phyloP scores from a whole-genome alignment of 1,140 invertebrate genomes.

The Chrysoperla carnea region DNA sequence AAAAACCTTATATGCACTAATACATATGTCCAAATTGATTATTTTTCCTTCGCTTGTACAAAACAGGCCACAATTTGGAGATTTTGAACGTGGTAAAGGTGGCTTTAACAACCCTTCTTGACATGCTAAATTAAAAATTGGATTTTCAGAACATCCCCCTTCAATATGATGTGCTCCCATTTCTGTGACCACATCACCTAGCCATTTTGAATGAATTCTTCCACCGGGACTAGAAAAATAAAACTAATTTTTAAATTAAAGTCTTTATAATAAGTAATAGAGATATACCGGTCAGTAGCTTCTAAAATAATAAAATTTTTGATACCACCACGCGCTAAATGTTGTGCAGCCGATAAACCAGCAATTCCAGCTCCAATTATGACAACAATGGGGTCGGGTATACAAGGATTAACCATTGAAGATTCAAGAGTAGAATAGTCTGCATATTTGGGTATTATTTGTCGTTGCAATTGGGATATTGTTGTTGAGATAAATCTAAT shows the following conservation, averaged over 20 bases:
- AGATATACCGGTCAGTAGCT: slow-evolving; percentile 48
- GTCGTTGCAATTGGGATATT: too few relatives aligned
- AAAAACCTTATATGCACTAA: slow-evolving; percentile 42
- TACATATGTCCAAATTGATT: slow-evolving; percentile 36
- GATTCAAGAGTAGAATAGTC: slow-evolving; percentile 14
- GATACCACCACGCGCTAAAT: slow-evolving; percentile 46
- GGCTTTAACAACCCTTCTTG: slow-evolving; percentile 39
- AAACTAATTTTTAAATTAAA: not conserved
- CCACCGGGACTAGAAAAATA: slow-evolving; percentile 36
- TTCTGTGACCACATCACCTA: slow-evolving; percentile 52
- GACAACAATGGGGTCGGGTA: slow-evolving; percentile 43
- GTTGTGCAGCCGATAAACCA: slow-evolving; percentile 52
- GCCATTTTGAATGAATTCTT: slow-evolving; percentile 51
- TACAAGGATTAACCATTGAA: slow-evolving; percentile 31
- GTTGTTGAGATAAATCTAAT: too few relatives aligned
- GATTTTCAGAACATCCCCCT: slow-evolving; percentile 41
- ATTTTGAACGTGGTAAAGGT: slow-evolving; percentile 25
- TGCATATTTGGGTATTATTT: too few relatives aligned
- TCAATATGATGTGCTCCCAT: slow-evolving; percentile 49
- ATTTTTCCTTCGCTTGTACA: slow-evolving; percentile 45
- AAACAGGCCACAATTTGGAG: slow-evolving; percentile 30
- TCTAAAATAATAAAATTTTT: slow-evolving; percentile 49
- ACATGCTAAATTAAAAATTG: slow-evolving; percentile 42
- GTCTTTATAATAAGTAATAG: not conserved
- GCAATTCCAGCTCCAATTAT: slow-evolving; percentile 61